phyloP scores from a whole-genome alignment of 2,113 vertebrate species.

The Himantopus leucocephalus region DNA sequence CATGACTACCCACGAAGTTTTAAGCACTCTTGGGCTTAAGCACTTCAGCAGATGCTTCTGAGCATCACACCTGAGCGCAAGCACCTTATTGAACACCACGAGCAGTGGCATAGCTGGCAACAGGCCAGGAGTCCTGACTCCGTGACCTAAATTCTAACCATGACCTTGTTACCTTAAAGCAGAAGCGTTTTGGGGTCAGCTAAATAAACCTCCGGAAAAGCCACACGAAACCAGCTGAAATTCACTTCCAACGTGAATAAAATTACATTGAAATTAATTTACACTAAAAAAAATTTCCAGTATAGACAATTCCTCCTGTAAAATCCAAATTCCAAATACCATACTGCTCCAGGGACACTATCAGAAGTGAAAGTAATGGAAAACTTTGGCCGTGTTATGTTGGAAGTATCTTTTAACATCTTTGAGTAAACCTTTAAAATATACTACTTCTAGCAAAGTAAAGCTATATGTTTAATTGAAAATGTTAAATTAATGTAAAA shows the following conservation, averaged over 20 bases:
- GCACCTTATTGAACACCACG: not conserved
- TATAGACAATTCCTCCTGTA: not conserved
- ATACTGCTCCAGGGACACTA: not conserved
- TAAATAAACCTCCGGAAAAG: not conserved
- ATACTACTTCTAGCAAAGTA: not conserved
- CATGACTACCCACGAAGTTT: rapidly evolving
- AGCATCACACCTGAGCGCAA: not conserved
- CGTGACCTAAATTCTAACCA: not conserved
- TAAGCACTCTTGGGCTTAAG: not conserved
- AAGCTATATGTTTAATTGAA: not conserved
- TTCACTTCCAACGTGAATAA: not conserved
- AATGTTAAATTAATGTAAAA: not conserved
- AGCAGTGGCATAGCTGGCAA: not conserved
- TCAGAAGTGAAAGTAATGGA: not conserved
- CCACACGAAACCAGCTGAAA: not conserved
- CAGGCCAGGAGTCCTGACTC: not conserved
- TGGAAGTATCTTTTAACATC: not conserved
- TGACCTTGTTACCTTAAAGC: not conserved
- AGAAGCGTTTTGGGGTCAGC: not conserved
- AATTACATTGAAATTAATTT: not conserved
- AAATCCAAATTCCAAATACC: not conserved
- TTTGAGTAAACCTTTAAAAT: not conserved
- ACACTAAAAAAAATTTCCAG: not conserved
- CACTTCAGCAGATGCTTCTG: not conserved
- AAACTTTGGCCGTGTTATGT: not conserved